These are phyloP conservation scores for Myiozetetes cayanensis DNA, from an alignment of 2,113 vertebrate genomes.

Conservation along the genomic window DNA sequence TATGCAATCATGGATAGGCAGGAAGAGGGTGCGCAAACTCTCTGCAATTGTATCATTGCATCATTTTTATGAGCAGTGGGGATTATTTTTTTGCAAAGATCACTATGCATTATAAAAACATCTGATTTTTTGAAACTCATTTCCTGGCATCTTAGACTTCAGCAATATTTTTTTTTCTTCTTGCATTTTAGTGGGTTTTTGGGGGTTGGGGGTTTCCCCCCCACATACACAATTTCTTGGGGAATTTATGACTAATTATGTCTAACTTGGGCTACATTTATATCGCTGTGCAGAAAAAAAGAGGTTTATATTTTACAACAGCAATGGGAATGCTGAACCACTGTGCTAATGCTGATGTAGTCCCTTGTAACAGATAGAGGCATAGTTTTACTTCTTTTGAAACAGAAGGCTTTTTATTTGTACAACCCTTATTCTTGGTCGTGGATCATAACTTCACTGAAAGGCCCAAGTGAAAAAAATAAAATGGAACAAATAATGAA, in stretches of 20 bases:
- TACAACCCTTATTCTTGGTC: background rate
- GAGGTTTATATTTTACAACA: background rate
- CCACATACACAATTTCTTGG: background rate
- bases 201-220: background rate
- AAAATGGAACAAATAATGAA: background rate
- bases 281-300: background rate
- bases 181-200: background rate
- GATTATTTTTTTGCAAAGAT: conserved; percentile 40
- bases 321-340: background rate
- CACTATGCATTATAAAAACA: conserved; percentile 47
- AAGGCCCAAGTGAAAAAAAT: background rate
- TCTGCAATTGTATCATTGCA: conserved; percentile 53
- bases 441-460: background rate
- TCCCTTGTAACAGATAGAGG: background rate
- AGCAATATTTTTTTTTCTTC: background rate
- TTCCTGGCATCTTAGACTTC: conserved; percentile 14
- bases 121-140: conserved; percentile 39
- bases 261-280: background rate
- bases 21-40: conserved; percentile 41
- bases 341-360: background rate
- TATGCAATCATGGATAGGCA: conserved; percentile 38
- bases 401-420: conserved; percentile 30
- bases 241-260: background rate
- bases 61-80: conserved; percentile 54
- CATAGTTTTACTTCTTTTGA: background rate